Percentiles rank a stretch among this genome's conserved stretches.
phyloP scores from a whole-genome alignment of 1,140 invertebrate genomes.

The Drosophila nikananu region DNA sequence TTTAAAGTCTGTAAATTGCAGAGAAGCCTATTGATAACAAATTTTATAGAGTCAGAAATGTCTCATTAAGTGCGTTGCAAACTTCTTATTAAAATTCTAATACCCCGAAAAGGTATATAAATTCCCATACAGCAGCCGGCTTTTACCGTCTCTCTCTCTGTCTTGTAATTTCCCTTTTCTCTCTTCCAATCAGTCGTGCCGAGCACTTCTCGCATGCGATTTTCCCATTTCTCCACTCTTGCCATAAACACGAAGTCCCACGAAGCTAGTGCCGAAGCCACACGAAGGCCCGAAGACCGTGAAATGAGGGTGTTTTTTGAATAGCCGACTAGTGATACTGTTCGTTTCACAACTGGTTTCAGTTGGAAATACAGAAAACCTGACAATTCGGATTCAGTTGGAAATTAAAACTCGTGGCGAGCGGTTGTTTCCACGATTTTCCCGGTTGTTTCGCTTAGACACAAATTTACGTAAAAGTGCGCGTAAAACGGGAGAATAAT shows the following conservation, averaged over 20 bases:
- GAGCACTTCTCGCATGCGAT: constrained; percentile 65
- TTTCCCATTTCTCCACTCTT: neutral
- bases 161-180: neutral
- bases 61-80: too few species aligned
- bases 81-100: too few species aligned
- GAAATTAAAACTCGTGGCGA: constrained; percentile 60
- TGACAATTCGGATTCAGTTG: constrained; percentile 39
- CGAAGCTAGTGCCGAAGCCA: neutral
- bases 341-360: neutral
- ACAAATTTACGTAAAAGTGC: constrained; percentile 46
- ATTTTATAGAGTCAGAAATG: too few species aligned
- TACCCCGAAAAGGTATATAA: neutral
- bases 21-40: too few species aligned
- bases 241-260: constrained; percentile 16
- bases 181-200: neutral
- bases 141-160: constrained; percentile 1
- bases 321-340: neutral
- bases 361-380: neutral
- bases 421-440: constrained; percentile 44
- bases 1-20: too few species aligned
- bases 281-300: neutral
- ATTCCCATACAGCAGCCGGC: constrained; percentile 37
- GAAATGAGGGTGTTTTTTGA: too few species aligned
- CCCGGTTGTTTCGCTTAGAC: constrained; percentile 12
- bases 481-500: constrained; percentile 6